Evolutionary conservation across 2,113 vertebrate genomes (phyloP).

Genomic region (Romanogobio albipinnatus): DNA sequence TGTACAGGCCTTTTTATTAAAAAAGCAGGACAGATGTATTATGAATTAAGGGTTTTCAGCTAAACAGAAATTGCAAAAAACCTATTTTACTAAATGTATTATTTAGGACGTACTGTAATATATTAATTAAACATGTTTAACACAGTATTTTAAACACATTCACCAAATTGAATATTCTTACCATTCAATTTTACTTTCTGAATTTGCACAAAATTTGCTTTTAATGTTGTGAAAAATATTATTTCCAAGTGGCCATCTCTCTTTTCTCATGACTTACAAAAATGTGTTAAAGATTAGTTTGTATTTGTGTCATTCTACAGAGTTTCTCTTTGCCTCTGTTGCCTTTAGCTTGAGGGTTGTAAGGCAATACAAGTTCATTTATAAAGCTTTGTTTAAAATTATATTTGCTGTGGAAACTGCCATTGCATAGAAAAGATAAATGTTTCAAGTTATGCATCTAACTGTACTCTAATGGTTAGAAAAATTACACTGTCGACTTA

Average conservation of each 20-base stretch:
- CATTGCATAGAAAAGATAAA: not conserved
- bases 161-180: not conserved
- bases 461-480: not conserved
- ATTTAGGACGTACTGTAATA: not conserved
- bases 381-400: not conserved
- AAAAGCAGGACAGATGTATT: not conserved
- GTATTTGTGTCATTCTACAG: not conserved
- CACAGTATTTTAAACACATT: not conserved
- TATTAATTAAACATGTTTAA: constrained; percentile 1
- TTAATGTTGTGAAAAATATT: not conserved
- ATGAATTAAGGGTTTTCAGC: not conserved
- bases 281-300: not conserved
- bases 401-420: not conserved
- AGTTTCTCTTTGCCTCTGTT: not conserved
- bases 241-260: not conserved
- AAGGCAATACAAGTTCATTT: not conserved
- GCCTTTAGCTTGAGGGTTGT: not conserved
- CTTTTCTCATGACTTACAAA: not conserved
- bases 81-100: not conserved
- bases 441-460: not conserved
- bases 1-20: not conserved
- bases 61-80: not conserved
- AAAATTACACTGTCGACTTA: not conserved
- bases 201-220: not conserved
- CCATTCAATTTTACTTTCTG: not conserved